Percentiles rank a stretch among this genome's conserved stretches.
Conservation (phyloP, 2,888 invertebrate genomes). For the Conops quadrifasciatus region DNA sequence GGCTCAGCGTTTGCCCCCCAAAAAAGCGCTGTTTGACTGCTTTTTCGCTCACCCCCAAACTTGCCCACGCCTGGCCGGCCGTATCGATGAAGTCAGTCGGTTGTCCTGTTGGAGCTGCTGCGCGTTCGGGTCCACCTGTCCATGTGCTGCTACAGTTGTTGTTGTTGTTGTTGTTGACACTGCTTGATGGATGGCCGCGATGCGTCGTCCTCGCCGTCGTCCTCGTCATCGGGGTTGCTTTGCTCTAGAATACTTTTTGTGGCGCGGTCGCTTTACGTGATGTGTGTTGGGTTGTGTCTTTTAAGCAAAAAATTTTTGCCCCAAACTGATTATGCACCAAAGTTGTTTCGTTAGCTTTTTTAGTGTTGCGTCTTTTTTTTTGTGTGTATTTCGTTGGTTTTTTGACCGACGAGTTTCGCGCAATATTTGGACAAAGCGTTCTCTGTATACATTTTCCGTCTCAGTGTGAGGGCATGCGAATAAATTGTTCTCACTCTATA, state of each 20-base stretch:
- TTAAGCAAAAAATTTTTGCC: neutral
- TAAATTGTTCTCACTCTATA: constrained; percentile 4
- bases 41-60: neutral
- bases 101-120: neutral
- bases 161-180: constrained; percentile 45
- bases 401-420: neutral
- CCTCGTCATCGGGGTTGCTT: neutral
- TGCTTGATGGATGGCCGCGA: constrained; percentile 59
- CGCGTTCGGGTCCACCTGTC: neutral
- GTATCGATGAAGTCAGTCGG: too few species aligned
- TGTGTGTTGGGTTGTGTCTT: constrained; percentile 21
- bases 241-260: constrained; percentile 35
- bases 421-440: constrained; percentile 25
- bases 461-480: neutral
- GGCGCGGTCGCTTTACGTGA: constrained; percentile 17
- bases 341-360: constrained; percentile 25
- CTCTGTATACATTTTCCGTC: constrained; percentile 26
- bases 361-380: constrained; percentile 28
- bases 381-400: too few species aligned
- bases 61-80: too few species aligned
- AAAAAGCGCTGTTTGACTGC: too few species aligned
- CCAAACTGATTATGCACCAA: constrained; percentile 29
- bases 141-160: neutral
- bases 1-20: too few species aligned
- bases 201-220: constrained; percentile 42